A percentile compares a stretch with the other conserved stretches of the same genome.
Evolutionary conservation across 2,797 vertebrate genomes (phyloP).

Genomic region (Oreortyx pictus): DNA sequence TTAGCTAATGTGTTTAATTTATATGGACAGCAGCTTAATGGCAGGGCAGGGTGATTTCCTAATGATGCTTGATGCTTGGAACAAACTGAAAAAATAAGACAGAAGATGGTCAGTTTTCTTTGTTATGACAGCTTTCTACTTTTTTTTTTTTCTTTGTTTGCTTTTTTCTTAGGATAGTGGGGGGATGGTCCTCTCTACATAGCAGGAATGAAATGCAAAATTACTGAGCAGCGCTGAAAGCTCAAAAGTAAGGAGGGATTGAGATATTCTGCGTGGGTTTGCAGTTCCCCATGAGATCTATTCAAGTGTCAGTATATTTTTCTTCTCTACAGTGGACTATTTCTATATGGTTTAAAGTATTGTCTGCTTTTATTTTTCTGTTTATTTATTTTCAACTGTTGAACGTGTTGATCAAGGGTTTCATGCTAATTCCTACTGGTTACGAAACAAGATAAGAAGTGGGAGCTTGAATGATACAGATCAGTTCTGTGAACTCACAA

Average conservation of each 20-base stretch:
- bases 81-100: neutral
- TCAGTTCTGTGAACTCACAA: neutral
- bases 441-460: too few species aligned
- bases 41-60: neutral
- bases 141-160: neutral
- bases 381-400: too few species aligned
- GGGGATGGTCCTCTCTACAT: neutral
- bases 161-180: neutral
- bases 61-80: neutral
- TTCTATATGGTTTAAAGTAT: neutral
- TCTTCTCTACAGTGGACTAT: neutral
- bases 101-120: neutral
- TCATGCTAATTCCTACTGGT: too few species aligned
- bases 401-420: neutral
- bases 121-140: neutral
- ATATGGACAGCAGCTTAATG: neutral
- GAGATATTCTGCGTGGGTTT: neutral
- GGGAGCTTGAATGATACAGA: neutral
- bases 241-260: neutral
- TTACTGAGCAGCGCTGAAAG: neutral
- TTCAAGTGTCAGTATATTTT: neutral
- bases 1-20: neutral
- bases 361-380: neutral
- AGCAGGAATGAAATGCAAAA: neutral
- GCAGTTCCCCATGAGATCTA: neutral